Conservation (phyloP, 2,888 invertebrate genomes). For the Dynastes maya region DNA sequence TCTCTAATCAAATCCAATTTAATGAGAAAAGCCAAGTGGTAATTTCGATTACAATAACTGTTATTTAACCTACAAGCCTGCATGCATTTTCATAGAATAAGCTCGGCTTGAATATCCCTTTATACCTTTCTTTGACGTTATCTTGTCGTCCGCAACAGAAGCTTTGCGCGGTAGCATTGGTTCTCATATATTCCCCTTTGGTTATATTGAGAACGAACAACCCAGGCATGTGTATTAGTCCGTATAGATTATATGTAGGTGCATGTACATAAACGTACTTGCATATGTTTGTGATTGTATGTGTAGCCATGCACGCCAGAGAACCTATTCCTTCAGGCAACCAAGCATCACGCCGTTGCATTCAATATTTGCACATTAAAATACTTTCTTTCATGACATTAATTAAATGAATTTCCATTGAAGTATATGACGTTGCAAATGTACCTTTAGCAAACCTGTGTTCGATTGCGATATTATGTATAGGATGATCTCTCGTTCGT, state of each 20-base stretch:
- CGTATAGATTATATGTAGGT: too few relatives aligned
- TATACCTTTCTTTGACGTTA: conserved; percentile 17
- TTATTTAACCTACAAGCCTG: conserved; percentile 16
- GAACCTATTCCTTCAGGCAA: not conserved
- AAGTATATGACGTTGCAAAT: conserved; percentile 52
- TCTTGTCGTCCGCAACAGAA: conserved; percentile 12
- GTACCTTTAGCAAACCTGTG: conserved; percentile 16
- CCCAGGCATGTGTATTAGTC: not conserved
- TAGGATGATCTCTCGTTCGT: not conserved
- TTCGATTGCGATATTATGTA: not conserved
- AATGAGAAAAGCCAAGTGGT: conserved; percentile 22
- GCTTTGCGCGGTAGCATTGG: not conserved
- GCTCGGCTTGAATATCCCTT: not conserved
- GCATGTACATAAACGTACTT: not conserved
- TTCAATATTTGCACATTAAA: conserved; percentile 52
- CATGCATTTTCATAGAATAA: conserved; percentile 15
- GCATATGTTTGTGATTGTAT: not conserved
- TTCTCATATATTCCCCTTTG: not conserved
- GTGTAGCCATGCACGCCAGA: not conserved
- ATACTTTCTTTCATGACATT: conserved; percentile 52
- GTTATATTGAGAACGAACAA: not conserved
- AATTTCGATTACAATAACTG: conserved; percentile 36
- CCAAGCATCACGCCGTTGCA: conserved; percentile 14
- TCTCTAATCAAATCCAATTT: not conserved
- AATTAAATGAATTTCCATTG: conserved; percentile 54